phyloP scores from a whole-genome alignment of 1,140 invertebrate species.

The Euschistus heros region DNA sequence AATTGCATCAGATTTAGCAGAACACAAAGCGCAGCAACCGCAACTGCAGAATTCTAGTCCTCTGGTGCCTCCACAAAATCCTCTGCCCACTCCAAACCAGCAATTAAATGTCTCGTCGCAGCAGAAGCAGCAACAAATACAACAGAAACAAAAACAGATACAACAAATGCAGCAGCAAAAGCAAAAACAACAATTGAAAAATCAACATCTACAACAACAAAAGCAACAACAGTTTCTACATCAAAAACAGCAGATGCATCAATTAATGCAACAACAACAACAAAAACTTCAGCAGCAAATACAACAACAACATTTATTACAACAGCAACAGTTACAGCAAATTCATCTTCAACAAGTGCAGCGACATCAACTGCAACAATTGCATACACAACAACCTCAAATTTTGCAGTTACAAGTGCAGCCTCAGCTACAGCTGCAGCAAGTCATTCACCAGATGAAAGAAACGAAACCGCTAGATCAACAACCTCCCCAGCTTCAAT shows the following conservation, averaged over 20 bases:
- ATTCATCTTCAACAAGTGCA: background rate
- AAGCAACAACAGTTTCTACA: constrained; percentile 8
- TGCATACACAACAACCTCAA: background rate
- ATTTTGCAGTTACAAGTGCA: background rate
- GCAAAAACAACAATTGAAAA: background rate
- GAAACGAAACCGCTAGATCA: too few relatives aligned
- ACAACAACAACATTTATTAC: background rate
- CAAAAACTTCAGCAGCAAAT: background rate
- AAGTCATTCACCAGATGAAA: background rate
- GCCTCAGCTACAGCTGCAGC: background rate
- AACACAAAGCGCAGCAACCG: constrained; percentile 11
- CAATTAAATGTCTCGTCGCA: background rate
- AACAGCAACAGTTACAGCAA: background rate
- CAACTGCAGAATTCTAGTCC: background rate
- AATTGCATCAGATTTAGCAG: constrained; percentile 22
- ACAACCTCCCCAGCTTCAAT: too few relatives aligned
- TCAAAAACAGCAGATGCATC: constrained; percentile 3
- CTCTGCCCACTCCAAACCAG: background rate
- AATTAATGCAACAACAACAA: background rate
- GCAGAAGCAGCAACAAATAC: background rate
- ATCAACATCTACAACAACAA: background rate
- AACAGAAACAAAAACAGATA: background rate
- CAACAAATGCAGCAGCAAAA: background rate
- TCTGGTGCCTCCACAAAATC: background rate
- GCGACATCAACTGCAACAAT: background rate